Evolutionary conservation across 1,140 invertebrate species (phyloP).

Genomic region (Spodoptera litura): DNA sequence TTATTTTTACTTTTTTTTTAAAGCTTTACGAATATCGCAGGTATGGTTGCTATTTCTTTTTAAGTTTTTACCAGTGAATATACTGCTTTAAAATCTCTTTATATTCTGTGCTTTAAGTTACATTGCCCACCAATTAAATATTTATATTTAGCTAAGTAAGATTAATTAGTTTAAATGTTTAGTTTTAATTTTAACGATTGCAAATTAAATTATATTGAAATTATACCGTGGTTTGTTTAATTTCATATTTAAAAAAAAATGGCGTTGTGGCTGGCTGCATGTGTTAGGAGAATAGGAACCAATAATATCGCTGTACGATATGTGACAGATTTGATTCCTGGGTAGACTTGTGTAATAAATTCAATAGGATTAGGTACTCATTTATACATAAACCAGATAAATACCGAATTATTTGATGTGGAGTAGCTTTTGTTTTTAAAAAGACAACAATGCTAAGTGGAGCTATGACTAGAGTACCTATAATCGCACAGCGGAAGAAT

Average conservation of each 20-base stretch:
- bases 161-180: slow-evolving; percentile 2
- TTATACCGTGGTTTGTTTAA: background rate
- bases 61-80: slow-evolving; percentile 28
- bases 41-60: background rate
- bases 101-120: slow-evolving; percentile 36
- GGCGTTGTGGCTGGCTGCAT: no score
- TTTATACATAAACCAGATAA: no score
- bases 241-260: background rate
- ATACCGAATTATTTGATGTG: no score
- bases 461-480: no score
- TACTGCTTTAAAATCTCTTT: slow-evolving; percentile 31
- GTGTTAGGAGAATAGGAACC: no score
- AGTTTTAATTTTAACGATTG: slow-evolving; percentile 19
- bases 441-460: no score
- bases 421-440: no score
- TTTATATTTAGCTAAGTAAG: slow-evolving; percentile 4
- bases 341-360: no score
- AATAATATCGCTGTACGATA: no score
- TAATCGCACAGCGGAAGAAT: no score
- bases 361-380: no score
- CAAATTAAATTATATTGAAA: slow-evolving; percentile 33
- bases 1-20: background rate
- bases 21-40: background rate
- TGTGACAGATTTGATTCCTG: no score
- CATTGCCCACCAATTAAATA: slow-evolving; percentile 41